Conservation (phyloP, 2,888 invertebrate genomes). For the Oligia strigilis region DNA sequence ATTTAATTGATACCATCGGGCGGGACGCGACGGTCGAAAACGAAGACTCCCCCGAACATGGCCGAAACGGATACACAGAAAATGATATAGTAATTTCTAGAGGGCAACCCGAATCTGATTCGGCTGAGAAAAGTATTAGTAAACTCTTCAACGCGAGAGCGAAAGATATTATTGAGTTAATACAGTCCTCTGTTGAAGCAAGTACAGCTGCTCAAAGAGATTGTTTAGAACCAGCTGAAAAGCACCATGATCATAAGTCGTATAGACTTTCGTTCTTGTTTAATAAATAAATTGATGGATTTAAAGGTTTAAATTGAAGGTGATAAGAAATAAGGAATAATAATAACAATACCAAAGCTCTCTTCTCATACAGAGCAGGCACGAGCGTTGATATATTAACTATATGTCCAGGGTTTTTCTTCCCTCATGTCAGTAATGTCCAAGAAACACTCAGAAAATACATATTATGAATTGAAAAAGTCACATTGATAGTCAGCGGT, state of each 20-base stretch:
- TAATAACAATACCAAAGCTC: too few relatives aligned
- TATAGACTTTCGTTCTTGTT: slow-evolving; percentile 55
- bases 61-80: not conserved
- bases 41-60: not conserved
- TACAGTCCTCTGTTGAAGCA: slow-evolving; percentile 43
- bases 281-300: slow-evolving; percentile 39
- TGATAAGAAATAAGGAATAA: not conserved
- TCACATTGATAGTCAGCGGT: too few relatives aligned
- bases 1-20: not conserved
- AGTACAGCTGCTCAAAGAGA: slow-evolving; percentile 16
- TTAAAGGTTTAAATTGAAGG: not conserved
- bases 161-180: slow-evolving; percentile 34
- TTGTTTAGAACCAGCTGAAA: not conserved
- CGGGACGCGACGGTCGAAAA: not conserved
- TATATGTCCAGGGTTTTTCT: too few relatives aligned
- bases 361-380: too few relatives aligned
- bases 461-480: too few relatives aligned
- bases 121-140: slow-evolving; percentile 34
- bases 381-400: too few relatives aligned
- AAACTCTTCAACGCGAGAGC: slow-evolving; percentile 25
- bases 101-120: slow-evolving; percentile 7
- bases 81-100: slow-evolving; percentile 46
- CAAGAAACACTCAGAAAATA: too few relatives aligned
- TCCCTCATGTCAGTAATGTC: too few relatives aligned
- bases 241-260: slow-evolving; percentile 53